Evolutionary conservation across 2,888 invertebrate species (phyloP), one percentile per base, ranked within the genome.

Genomic region (Ectobius pallidus): DNA sequence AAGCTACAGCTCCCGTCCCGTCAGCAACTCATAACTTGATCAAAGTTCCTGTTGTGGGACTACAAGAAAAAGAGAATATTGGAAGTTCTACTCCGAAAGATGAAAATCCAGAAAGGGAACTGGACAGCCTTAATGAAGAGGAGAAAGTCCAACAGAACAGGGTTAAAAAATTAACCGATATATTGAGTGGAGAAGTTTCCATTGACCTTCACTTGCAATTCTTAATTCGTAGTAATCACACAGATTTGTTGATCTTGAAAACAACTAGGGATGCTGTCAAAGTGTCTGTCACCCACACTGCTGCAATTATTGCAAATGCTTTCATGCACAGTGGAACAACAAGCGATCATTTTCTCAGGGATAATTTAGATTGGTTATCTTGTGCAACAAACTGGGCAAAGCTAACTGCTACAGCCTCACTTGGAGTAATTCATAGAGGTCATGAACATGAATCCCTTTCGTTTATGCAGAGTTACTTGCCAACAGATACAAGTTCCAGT

Each of bases 321-420:
- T 96, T 95, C 80, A 99, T 99, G 99, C 98, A 99, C 84, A 94
- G 96, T 75, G 99, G 99, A 9, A 99, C 99, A 1, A 99, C 99
- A 0, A 96, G 96, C 81, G 99, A 99, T 84, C 97, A 98, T 82
- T 99, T 99, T 83, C 87, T 99, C 79, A 91, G 96, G 78, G 98
- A 99, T 81, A 99, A 99, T 82, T 86, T 99, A 73, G 99, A 99
- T 81, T 99, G 99, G 99, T 85, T 99, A 75, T 95, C 97, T 0
- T 89, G 99, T 73, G 99, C 99, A 0, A 99, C 99, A 11, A 99
- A 99, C 83, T 99, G 99, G 99, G 99, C 99, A 1, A 99, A 99
- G 83, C 87, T 99, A 77, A 97, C 98, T 27, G 99, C 99, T 0
- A 99, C 99, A 39, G 98, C 99, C 9, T 98, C 98, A 44, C 86